Evolutionary conservation across 2,797 vertebrate species (phyloP), one percentile per base, ranked within the genome.

Genomic region (Odontamblyopus lacepedii): DNA sequence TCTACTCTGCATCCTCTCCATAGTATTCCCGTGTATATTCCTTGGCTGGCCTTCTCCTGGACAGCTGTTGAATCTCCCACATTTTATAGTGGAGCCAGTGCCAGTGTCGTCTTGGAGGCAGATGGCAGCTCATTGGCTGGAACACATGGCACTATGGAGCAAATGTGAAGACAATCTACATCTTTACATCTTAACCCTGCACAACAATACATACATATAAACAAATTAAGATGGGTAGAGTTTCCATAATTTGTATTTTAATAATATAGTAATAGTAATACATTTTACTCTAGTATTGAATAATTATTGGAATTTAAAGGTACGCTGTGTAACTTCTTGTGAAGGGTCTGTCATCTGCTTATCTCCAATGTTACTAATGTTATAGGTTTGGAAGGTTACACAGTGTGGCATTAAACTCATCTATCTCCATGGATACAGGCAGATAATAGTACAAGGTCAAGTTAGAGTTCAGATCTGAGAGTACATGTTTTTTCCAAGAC

Each of bases 11-110:
- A 70, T 90, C 86, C 57, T 76, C 55, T 57, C 76, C 63, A 63
- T 82, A 78, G 72, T 68, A 38, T 15, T 76, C 71, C 74, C 67
- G 67, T 67, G 44, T 62, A 69, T 84, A 75, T 82, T 90, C 71
- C 85, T 86, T 86, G 74, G 78, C 70, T 57, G 60, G 81, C 73
- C 83, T 75, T 76, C 57, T 90, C 86, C 84, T 65, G 74, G 73
- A 76, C 92, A 92, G 90, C 88, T 92, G 91, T 89, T 84, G 85
- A 80, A 80, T 81, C 82, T 80, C 82, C 88, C 88, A 80, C 76
- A 74, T 89, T 88, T 90, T 75, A 89, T 69, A 81, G 76, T 61
- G 50, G 85, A 48, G 77, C 80, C 82, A 83, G 82, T 86, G 89
- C 86, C 90, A 89, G 89, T 81, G 82, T 80, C 29, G 85, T 87